Conservation (phyloP, 2,888 invertebrate genomes). For the Scaptomyza parva region DNA sequence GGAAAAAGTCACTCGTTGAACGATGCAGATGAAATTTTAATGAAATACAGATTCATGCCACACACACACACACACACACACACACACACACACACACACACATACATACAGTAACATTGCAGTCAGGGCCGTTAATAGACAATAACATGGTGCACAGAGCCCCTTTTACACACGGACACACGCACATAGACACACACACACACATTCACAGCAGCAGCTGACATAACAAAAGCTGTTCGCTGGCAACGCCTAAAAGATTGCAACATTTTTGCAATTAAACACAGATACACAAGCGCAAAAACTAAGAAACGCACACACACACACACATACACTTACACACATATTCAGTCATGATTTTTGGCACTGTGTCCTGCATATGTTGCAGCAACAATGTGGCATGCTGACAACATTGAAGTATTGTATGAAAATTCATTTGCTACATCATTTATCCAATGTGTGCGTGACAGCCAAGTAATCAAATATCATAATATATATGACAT, state of each 20-base stretch:
- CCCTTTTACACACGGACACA: conserved; percentile 16
- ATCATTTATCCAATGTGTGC: conserved; percentile 43
- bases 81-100: conserved; percentile 16
- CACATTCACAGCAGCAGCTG: conserved; percentile 41
- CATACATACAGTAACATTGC: conserved; percentile 25
- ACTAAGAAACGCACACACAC: too few species aligned
- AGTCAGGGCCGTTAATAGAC: conserved; percentile 70
- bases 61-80: conserved; percentile 42
- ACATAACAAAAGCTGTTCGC: conserved; percentile 65
- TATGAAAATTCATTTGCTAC: conserved; percentile 68
- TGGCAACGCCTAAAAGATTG: conserved; percentile 74
- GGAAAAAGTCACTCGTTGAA: conserved; percentile 80
- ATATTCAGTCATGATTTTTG: conserved; percentile 25
- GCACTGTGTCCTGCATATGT: conserved; percentile 45
- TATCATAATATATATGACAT: conserved; percentile 32
- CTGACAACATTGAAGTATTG: conserved; percentile 69
- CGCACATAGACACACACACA: conserved; percentile 7
- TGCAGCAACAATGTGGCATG: conserved; percentile 49
- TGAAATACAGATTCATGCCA: conserved; percentile 78
- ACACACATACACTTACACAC: conserved; percentile 13
- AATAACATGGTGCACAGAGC: conserved; percentile 66
- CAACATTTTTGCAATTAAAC: conserved; percentile 78
- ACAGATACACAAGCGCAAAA: conserved; percentile 34
- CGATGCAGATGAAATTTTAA: conserved; percentile 81
- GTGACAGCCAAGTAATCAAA: conserved; percentile 12